A percentile compares a stretch with the other conserved stretches of the same genome.
Conservation (phyloP, 2,888 invertebrate genomes). For the Halictus quadricinctus region DNA sequence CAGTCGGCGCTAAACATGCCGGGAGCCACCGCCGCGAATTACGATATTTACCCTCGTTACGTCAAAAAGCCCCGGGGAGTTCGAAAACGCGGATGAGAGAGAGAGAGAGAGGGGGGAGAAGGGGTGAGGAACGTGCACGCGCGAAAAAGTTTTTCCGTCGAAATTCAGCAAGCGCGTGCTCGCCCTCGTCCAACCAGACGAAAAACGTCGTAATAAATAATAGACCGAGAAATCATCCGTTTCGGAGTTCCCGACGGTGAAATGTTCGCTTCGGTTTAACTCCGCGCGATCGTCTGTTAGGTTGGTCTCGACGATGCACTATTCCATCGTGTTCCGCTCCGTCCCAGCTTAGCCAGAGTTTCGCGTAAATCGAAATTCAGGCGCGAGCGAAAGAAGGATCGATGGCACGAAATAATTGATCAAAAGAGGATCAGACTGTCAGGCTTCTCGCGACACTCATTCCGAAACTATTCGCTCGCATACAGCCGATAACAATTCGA, state of each 20-base stretch:
- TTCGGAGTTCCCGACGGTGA: slow-evolving; percentile 11
- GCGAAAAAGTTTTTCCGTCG: slow-evolving; percentile 27
- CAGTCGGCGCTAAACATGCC: slow-evolving; percentile 15
- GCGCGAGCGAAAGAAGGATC: background rate
- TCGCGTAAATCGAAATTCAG: background rate
- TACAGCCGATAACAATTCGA: background rate
- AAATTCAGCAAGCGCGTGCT: slow-evolving; percentile 16
- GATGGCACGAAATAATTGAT: slow-evolving; percentile 2
- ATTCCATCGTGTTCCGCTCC: background rate
- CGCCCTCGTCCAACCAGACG: background rate
- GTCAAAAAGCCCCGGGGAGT: background rate
- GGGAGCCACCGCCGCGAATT: slow-evolving; percentile 41
- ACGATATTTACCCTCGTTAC: slow-evolving; percentile 35
- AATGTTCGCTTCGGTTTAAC: slow-evolving; percentile 12
- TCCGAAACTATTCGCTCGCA: background rate
- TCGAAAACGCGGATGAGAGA: background rate
- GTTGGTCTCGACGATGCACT: background rate
- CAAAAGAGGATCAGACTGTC: background rate
- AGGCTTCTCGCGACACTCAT: background rate
- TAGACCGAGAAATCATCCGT: slow-evolving; percentile 22
- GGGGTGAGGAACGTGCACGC: background rate
- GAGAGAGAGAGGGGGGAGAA: background rate
- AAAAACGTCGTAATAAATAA: slow-evolving; percentile 34
- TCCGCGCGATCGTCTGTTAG: background rate
- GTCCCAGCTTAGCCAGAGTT: background rate